Evolutionary conservation across 2,888 invertebrate genomes (phyloP).

Genomic region (Homarus gammarus): DNA sequence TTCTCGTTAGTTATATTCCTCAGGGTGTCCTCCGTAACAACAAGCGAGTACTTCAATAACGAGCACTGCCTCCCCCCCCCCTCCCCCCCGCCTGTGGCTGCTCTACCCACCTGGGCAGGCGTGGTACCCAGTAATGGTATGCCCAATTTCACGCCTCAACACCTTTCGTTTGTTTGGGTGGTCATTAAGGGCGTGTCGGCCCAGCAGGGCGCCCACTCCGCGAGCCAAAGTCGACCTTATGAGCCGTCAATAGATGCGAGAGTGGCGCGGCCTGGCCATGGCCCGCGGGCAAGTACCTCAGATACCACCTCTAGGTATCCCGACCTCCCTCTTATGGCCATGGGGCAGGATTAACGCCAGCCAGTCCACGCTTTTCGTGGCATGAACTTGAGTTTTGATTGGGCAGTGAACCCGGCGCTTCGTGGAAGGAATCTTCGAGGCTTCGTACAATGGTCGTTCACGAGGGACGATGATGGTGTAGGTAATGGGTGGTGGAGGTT

Average conservation of each 20-base stretch:
- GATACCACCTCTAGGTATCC: slow-evolving; percentile 28
- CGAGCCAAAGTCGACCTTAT: slow-evolving; percentile 33
- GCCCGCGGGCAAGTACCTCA: slow-evolving; percentile 7
- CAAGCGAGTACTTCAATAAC: too few relatives aligned
- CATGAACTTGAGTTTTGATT: not conserved
- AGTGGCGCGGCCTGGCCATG: not conserved
- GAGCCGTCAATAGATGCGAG: not conserved
- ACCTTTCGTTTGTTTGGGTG: slow-evolving; percentile 61
- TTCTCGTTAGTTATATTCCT: too few relatives aligned
- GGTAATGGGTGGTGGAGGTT: too few relatives aligned
- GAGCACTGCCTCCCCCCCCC: too few relatives aligned
- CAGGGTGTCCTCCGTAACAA: too few relatives aligned
- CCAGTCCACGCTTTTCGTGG: not conserved
- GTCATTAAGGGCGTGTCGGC: slow-evolving; percentile 56
- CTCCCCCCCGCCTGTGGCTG: too few relatives aligned
- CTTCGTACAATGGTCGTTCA: too few relatives aligned
- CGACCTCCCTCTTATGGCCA: too few relatives aligned
- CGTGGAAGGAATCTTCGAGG: too few relatives aligned
- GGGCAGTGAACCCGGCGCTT: too few relatives aligned
- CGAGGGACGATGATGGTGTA: too few relatives aligned
- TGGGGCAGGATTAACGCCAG: too few relatives aligned
- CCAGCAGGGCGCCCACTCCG: slow-evolving; percentile 42
- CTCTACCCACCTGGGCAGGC: not conserved
- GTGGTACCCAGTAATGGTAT: slow-evolving; percentile 19
- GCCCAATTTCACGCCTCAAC: slow-evolving; percentile 51